Base-by-base conservation (phyloP, 2,113 vertebrate species). In the Calonectris borealis region DNA sequence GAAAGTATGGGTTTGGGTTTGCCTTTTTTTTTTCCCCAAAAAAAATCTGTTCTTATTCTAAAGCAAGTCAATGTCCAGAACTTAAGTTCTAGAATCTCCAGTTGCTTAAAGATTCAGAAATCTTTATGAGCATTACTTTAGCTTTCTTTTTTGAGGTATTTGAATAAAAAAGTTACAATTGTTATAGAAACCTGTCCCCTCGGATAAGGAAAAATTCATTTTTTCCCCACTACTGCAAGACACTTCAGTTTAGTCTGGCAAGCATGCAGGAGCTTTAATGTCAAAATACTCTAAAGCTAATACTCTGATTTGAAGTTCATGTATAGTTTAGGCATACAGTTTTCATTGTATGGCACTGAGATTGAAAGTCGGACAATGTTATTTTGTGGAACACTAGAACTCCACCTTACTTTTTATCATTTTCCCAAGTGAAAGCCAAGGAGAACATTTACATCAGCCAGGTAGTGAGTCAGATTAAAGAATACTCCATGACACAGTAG, bases 351-450 rank as follows among this genome's bases (percentile, higher is more conserved):
- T 52, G 65, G 20, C 34, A 31, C 42, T 55, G 34, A 40, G 6
- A 34, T 15, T 36, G 15, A 70, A 78, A 6, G 66, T 10, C 9
- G 4, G 22, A 42, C n/a, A 40, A 60, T 0, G 0, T 26, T 73
- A 52, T n/a, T 77, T 77, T 69, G 40, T 65, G 22, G 32, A 80
- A 73, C 5, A 61, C 8, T 65, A 36, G 26, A 87, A 58, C 4
- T 58, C 8, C 26, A n/a, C 11, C 16, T 81, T 52, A 68, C 0
- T 42, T 73, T 84, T 54, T 49, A 36, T 40, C 16, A 18, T 38
- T 85, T 85, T 75, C n/a, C 48, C 58, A 42, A 79, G 15, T 49
- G n/a, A 83, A 85, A 78, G 38, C 7, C 48, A 80, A 66, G 20
- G 5, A 82, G 16, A 73, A 70, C 7, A 60, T 68, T 93, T 90